phyloP scores from a whole-genome alignment of 2,888 invertebrate species.

The Drosophila hamatofila region DNA sequence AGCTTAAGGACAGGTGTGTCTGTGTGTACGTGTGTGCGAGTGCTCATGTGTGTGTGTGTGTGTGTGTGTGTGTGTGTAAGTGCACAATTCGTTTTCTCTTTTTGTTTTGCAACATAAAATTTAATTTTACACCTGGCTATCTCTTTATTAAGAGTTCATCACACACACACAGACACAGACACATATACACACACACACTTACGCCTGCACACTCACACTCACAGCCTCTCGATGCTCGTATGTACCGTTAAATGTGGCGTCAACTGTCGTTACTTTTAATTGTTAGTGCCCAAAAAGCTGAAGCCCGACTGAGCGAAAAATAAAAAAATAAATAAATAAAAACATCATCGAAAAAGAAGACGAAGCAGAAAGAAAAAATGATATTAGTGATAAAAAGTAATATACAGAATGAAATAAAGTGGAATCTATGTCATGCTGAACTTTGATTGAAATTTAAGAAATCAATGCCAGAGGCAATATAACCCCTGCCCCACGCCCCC shows the following conservation, averaged over 20 bases:
- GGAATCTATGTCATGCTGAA: conserved; percentile 24
- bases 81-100: conserved; percentile 5
- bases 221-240: conserved; percentile 11
- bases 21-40: conserved; percentile 8
- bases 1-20: conserved; percentile 49
- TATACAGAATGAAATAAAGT: conserved; percentile 1
- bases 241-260: conserved; percentile 68
- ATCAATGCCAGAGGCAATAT: conserved; percentile 63
- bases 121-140: conserved; percentile 72
- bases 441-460: conserved; percentile 65
- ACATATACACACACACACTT: not conserved
- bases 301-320: conserved; percentile 51
- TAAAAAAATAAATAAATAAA: conserved; percentile 11
- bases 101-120: conserved; percentile 58
- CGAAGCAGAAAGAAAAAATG: not conserved
- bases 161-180: conserved; percentile 27
- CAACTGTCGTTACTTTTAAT: conserved; percentile 73
- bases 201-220: not conserved
- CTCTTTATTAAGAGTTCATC: conserved; percentile 62
- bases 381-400: conserved; percentile 12
- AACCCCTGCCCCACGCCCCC: not conserved
- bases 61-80: not conserved
- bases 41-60: not conserved
- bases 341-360: not conserved
- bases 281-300: conserved; percentile 69